Evolutionary conservation across 2,888 invertebrate genomes (phyloP), one percentile per base, ranked within the genome.

Genomic region (Lepidochitona cinerea): DNA sequence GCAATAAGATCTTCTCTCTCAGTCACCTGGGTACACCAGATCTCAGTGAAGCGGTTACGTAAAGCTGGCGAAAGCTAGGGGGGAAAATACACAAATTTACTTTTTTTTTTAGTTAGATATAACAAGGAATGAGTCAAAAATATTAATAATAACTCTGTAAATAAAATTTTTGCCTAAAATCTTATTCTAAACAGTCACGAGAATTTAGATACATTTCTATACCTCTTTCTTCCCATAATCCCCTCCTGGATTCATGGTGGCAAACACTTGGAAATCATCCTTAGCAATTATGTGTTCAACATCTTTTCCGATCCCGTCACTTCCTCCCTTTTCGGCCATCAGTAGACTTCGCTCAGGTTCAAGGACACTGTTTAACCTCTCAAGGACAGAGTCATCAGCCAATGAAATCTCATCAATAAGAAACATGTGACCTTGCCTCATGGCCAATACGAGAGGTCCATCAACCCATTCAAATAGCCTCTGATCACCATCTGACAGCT

Each of bases 171-270:
- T n/a, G n/a, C n/a, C n/a, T n/a, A n/a, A n/a, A n/a, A n/a, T n/a
- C n/a, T n/a, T n/a, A n/a, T n/a, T n/a, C n/a, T n/a, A n/a, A n/a
- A n/a, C n/a, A n/a, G n/a, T n/a, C n/a, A n/a, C n/a, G n/a, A n/a
- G n/a, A n/a, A n/a, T n/a, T n/a, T n/a, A n/a, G n/a, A n/a, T n/a
- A n/a, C n/a, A n/a, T n/a, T n/a, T n/a, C n/a, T 7, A 4, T 49
- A 93, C 93, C 91, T 99, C 99, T 89, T 99, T 99, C 90, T 99
- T 99, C 2, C 99, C 99, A 89, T 96, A 99, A 92, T 99, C 99
- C 0, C 99, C 99, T 14, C 99, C 98, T 7, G 99, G 99, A 92
- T 99, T 99, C 99, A 99, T 99, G 0, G 99, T 99, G 1, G 97
- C 97, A 74, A 99, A 93, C 85, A 99, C 96, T 83, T 96, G 94